Percentiles rank a stretch among this genome's conserved stretches.
phyloP scores from a whole-genome alignment of 2,888 invertebrate species.

The Aphidius colemani region DNA sequence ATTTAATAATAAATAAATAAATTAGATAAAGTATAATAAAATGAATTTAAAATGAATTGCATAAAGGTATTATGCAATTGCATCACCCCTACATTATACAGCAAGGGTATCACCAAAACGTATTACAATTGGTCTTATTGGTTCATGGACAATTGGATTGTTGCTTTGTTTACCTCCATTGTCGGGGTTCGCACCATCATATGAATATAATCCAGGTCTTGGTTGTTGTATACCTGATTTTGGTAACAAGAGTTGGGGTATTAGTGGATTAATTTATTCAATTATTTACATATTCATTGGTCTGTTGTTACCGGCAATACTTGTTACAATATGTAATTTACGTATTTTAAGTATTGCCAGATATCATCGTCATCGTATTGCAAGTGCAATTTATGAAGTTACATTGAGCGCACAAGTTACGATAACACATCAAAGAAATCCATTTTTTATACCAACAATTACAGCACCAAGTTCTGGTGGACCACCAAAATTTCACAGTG shows the following conservation, averaged over 20 bases:
- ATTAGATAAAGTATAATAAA: neutral
- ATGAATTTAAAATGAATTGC: no score
- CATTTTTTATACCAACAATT: slow-evolving; percentile 73
- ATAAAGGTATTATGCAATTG: slow-evolving; percentile 76
- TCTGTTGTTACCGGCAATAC: slow-evolving; percentile 69
- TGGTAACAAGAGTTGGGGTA: slow-evolving; percentile 62
- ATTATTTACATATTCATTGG: slow-evolving; percentile 70
- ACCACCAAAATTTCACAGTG: slow-evolving; percentile 54
- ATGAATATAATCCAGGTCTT: slow-evolving; percentile 64
- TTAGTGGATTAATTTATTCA: slow-evolving; percentile 69
- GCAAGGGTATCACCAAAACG: slow-evolving; percentile 75
- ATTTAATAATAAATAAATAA: neutral
- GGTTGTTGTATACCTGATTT: slow-evolving; percentile 74
- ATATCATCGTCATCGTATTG: slow-evolving; percentile 82
- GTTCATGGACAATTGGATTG: slow-evolving; percentile 71
- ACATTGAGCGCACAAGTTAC: slow-evolving; percentile 83
- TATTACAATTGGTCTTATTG: slow-evolving; percentile 70
- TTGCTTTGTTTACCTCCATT: slow-evolving; percentile 71
- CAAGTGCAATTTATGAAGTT: slow-evolving; percentile 84
- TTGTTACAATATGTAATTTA: slow-evolving; percentile 74
- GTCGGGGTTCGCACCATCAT: slow-evolving; percentile 63
- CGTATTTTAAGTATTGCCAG: slow-evolving; percentile 66
- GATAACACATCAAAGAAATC: slow-evolving; percentile 80
- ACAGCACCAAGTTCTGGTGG: slow-evolving; percentile 64
- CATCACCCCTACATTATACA: slow-evolving; percentile 79